These are phyloP conservation scores for Rhincodon typus DNA, from an alignment of 2,797 vertebrate species.

Conservation along the genomic window DNA sequence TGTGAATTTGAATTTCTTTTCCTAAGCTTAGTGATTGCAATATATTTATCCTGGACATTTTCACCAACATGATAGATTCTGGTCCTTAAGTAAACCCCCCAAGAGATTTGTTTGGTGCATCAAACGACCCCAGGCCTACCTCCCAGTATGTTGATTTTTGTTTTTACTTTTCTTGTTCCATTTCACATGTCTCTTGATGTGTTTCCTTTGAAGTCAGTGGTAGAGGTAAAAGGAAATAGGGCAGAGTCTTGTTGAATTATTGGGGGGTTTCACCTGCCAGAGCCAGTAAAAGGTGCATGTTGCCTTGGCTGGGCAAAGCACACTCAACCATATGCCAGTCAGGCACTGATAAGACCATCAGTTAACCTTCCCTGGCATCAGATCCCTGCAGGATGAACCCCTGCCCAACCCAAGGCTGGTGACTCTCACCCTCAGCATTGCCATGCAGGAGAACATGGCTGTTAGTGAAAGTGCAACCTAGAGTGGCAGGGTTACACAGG, in stretches of 20 bases:
- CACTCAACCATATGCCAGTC: no score
- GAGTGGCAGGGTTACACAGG: no score
- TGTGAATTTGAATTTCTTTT: background rate
- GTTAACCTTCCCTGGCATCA: no score
- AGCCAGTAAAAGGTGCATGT: no score
- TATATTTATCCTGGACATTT: background rate
- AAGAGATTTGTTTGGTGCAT: background rate
- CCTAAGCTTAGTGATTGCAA: background rate
- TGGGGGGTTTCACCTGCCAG: no score
- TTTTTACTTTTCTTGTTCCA: background rate
- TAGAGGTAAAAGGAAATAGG: background rate
- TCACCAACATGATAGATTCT: background rate
- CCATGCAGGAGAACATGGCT: no score
- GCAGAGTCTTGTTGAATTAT: background rate
- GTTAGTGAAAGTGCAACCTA: no score
- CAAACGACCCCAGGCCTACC: background rate
- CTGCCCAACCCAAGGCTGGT: no score
- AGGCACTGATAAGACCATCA: no score
- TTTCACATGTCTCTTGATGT: background rate
- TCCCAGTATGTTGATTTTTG: background rate
- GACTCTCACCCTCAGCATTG: no score
- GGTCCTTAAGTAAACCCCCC: background rate
- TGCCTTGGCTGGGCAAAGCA: no score
- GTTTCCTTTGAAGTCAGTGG: background rate
- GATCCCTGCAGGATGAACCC: no score